These are phyloP conservation scores for Papilio glaucus DNA, from an alignment of 1,140 invertebrate species.

Conservation along the genomic window DNA sequence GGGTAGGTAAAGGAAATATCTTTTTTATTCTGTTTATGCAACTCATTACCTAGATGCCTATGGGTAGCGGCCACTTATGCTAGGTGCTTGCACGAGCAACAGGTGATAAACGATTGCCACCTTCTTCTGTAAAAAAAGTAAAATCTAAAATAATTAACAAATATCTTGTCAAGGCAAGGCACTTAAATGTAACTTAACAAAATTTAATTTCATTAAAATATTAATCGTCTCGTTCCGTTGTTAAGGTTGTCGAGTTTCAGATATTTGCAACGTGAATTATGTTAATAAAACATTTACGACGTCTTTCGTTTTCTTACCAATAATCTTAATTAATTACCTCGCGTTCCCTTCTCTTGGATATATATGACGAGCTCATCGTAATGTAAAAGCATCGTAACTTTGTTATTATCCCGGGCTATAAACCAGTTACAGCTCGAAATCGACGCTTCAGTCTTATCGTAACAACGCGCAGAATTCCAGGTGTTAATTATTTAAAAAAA, in stretches of 20 bases:
- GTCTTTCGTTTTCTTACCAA: constrained; percentile 19
- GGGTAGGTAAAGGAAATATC: too few species aligned
- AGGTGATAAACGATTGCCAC: too few species aligned
- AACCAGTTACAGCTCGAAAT: constrained; percentile 4
- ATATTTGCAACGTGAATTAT: constrained; percentile 30
- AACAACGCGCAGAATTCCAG: not conserved
- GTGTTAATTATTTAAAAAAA: too few species aligned
- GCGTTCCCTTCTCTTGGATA: constrained; percentile 5
- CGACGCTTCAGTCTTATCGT: not conserved
- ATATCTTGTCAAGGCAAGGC: not conserved
- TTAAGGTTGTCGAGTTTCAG: constrained; percentile 9
- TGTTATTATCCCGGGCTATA: constrained; percentile 9
- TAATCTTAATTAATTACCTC: constrained; percentile 33
- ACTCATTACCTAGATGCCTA: too few species aligned
- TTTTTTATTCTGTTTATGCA: too few species aligned
- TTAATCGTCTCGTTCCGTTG: not conserved
- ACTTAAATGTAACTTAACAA: not conserved
- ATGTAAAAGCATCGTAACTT: constrained; percentile 20
- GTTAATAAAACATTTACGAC: constrained; percentile 27
- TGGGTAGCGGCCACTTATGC: too few species aligned
- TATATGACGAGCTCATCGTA: constrained; percentile 4
- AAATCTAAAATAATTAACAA: too few species aligned
- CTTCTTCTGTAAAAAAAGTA: too few species aligned
- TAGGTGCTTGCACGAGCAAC: too few species aligned
- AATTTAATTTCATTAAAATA: constrained; percentile 11